phyloP scores from a whole-genome alignment of 1,140 invertebrate species.

The Hestina assimilis region DNA sequence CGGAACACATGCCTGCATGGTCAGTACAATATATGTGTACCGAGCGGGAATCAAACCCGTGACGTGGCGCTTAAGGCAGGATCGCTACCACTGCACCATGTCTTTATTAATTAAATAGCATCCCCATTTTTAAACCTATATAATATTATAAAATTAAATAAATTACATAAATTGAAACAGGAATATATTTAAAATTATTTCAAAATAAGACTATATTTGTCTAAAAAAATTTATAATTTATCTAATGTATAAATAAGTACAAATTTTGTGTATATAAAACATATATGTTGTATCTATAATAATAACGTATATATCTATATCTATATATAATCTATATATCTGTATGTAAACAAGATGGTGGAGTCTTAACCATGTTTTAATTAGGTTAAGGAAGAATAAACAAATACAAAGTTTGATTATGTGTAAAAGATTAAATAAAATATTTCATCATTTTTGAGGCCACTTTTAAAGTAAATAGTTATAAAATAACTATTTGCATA shows the following conservation, averaged over 20 bases:
- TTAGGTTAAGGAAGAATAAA: not conserved
- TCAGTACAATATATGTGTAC: too few relatives aligned
- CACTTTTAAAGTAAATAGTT: not conserved
- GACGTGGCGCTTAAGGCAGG: too few relatives aligned
- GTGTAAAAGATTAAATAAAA: not conserved
- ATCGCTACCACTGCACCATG: too few relatives aligned
- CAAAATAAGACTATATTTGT: too few relatives aligned
- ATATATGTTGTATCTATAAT: too few relatives aligned
- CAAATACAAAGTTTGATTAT: not conserved
- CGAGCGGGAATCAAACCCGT: too few relatives aligned
- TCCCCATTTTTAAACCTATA: too few relatives aligned
- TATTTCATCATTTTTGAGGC: not conserved
- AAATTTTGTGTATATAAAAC: not conserved
- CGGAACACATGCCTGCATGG: too few relatives aligned
- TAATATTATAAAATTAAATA: too few relatives aligned
- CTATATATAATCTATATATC: not conserved
- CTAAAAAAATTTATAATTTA: not conserved
- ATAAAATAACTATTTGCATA: not conserved
- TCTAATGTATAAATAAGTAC: not conserved
- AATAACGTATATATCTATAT: too few relatives aligned
- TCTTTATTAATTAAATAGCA: too few relatives aligned
- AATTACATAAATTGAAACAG: not conserved
- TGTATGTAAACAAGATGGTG: conserved; percentile 2
- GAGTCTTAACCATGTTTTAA: conserved; percentile 5
- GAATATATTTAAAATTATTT: not conserved